Evolutionary conservation across 23 tunicate genomes (phyloP).

Genomic region (Halocynthia roretzi): DNA sequence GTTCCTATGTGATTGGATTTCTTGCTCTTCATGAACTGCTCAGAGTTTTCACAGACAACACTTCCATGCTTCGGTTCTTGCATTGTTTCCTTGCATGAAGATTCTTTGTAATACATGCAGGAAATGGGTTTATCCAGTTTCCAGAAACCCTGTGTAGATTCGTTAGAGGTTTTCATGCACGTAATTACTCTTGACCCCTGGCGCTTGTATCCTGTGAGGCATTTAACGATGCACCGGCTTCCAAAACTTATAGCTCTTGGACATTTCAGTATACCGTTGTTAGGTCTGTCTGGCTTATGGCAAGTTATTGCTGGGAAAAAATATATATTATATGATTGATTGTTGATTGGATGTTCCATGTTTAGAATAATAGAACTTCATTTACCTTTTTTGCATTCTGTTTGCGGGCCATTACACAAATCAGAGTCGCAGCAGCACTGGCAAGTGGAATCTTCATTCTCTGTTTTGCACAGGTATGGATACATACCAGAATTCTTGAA

Average conservation of each 20-base stretch:
- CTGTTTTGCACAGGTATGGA: not conserved
- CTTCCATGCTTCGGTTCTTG: conserved; percentile 7
- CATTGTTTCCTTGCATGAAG: not conserved
- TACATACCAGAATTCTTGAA: conserved; percentile 15
- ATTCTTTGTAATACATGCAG: conserved; percentile 1
- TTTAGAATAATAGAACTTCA: not conserved
- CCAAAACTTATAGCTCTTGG: conserved; percentile 1
- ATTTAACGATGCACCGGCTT: conserved; percentile 8
- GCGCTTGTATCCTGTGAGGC: conserved; percentile 9
- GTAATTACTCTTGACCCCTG: not conserved
- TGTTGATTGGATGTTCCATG: too few species aligned
- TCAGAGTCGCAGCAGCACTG: conserved; percentile 21
- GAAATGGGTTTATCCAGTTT: not conserved
- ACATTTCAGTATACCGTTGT: conserved; percentile 9
- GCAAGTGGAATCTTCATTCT: not conserved
- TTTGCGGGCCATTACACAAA: conserved; percentile 23
- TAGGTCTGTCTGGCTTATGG: conserved; percentile 9
- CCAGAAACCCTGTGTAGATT: conserved; percentile 11
- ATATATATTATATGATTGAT: not conserved
- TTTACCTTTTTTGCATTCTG: conserved; percentile 18
- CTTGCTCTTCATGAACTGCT: not conserved
- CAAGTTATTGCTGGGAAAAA: conserved; percentile 19
- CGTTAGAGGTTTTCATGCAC: conserved; percentile 8
- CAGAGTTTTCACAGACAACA: conserved; percentile 20
- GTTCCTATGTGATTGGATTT: conserved; percentile 12